phyloP scores from a whole-genome alignment of 1,140 invertebrate species.

The Pachypeltis micranthus region DNA sequence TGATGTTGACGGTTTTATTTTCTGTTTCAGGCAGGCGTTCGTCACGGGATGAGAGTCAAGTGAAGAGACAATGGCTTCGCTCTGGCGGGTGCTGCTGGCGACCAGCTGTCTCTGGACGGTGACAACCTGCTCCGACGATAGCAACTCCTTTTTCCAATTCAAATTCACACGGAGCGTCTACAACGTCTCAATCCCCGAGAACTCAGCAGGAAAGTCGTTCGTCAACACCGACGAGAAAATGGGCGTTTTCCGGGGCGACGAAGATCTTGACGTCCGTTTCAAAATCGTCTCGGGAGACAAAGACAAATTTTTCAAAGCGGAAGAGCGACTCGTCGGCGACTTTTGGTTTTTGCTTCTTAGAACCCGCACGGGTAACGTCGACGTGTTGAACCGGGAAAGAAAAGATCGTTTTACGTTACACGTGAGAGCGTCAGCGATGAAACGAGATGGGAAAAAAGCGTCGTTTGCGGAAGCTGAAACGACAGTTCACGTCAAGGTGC shows the following conservation, averaged over 20 bases:
- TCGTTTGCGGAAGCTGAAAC: constrained; percentile 51
- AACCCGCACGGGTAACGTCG: constrained; percentile 69
- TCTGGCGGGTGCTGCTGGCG: not conserved
- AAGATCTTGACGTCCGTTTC: constrained; percentile 55
- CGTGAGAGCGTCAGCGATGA: constrained; percentile 58
- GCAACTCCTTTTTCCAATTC: constrained; percentile 31
- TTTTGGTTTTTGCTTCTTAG: constrained; percentile 84
- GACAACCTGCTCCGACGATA: no score
- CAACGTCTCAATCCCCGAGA: constrained; percentile 86
- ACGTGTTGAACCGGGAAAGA: constrained; percentile 81
- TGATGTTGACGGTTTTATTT: no score
- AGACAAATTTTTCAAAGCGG: constrained; percentile 85
- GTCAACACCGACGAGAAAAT: constrained; percentile 50
- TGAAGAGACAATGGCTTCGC: not conserved
- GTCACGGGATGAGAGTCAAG: not conserved
- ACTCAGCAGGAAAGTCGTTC: constrained; percentile 76
- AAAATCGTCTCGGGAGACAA: constrained; percentile 73
- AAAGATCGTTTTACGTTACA: constrained; percentile 69
- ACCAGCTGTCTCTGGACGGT: not conserved
- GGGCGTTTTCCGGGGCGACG: constrained; percentile 48
- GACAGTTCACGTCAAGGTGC: constrained; percentile 62
- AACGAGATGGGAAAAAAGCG: constrained; percentile 44
- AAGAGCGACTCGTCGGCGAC: constrained; percentile 74
- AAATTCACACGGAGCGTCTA: constrained; percentile 63
- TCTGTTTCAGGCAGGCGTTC: not conserved